A percentile compares a stretch with the other conserved stretches of the same genome.
Conservation (phyloP, 2,888 invertebrate species). For the Pterostichus niger region DNA sequence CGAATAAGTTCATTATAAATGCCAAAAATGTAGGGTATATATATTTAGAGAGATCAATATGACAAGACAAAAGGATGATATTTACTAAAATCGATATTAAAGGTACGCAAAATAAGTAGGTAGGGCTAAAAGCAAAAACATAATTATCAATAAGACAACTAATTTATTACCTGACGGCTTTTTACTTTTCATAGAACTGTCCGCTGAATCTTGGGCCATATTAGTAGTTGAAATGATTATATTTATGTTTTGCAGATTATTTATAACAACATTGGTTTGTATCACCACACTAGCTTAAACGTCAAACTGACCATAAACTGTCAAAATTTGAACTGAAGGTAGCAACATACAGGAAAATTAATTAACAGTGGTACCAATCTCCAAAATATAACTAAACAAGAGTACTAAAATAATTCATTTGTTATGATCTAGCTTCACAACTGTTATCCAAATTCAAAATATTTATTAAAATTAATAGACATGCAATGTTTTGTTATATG, state of each 20-base stretch:
- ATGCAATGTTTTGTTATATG: too few species aligned
- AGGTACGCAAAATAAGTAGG: conserved; percentile 27
- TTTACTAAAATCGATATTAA: conserved; percentile 58
- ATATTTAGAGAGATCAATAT: conserved; percentile 49
- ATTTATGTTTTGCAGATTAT: not conserved
- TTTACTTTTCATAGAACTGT: conserved; percentile 52
- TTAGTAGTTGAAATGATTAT: not conserved
- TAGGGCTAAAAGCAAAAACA: conserved; percentile 27
- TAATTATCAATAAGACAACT: not conserved
- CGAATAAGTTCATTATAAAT: conserved; percentile 22
- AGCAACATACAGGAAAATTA: not conserved
- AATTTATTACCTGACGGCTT: conserved; percentile 59
- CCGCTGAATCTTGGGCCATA: conserved; percentile 61
- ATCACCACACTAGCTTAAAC: not conserved
- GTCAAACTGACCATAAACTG: conserved; percentile 26
- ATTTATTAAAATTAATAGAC: too few species aligned
- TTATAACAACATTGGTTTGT: conserved; percentile 8
- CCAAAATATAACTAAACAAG: too few species aligned
- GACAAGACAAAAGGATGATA: conserved; percentile 48
- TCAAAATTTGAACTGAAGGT: conserved; percentile 44
- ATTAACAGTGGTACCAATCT: not conserved
- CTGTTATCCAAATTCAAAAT: too few species aligned
- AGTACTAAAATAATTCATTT: too few species aligned
- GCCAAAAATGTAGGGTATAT: conserved; percentile 44
- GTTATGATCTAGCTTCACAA: too few species aligned